Evolutionary conservation across 2,113 vertebrate species (phyloP).

Genomic region (Hemibagrus wyckioides): DNA sequence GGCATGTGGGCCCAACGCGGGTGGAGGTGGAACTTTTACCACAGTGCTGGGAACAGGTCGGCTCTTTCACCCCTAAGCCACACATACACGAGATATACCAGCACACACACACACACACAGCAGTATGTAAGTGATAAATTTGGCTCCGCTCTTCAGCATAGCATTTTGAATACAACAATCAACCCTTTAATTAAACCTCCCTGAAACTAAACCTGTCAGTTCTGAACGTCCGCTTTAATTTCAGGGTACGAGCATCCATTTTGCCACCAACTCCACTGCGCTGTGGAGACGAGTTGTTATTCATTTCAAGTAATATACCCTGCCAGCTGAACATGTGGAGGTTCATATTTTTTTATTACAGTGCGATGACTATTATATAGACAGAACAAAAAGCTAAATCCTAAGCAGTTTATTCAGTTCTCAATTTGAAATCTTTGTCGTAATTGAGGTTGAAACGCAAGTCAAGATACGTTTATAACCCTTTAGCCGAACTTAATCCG

Average conservation of each 20-base stretch:
- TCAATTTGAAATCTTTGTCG: neutral
- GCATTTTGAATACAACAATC: neutral
- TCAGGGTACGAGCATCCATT: neutral
- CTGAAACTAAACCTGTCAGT: neutral
- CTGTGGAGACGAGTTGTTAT: neutral
- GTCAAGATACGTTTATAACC: neutral
- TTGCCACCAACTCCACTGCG: neutral
- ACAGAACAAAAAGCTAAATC: neutral
- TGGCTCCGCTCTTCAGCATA: neutral
- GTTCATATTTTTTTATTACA: neutral
- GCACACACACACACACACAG: neutral
- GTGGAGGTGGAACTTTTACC: slow-evolving; percentile 96
- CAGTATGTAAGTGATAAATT: neutral
- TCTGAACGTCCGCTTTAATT: neutral
- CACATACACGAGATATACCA: neutral
- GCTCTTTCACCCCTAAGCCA: neutral
- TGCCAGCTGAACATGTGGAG: neutral
- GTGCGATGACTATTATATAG: neutral
- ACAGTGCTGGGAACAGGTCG: slow-evolving; percentile 99
- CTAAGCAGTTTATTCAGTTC: neutral
- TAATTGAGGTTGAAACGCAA: neutral
- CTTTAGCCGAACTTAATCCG: neutral
- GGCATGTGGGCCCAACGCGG: slow-evolving; percentile 93
- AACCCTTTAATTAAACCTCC: neutral
- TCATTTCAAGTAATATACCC: neutral